Conservation (phyloP, 1,140 invertebrate genomes). For the Drosophila ogumai region DNA sequence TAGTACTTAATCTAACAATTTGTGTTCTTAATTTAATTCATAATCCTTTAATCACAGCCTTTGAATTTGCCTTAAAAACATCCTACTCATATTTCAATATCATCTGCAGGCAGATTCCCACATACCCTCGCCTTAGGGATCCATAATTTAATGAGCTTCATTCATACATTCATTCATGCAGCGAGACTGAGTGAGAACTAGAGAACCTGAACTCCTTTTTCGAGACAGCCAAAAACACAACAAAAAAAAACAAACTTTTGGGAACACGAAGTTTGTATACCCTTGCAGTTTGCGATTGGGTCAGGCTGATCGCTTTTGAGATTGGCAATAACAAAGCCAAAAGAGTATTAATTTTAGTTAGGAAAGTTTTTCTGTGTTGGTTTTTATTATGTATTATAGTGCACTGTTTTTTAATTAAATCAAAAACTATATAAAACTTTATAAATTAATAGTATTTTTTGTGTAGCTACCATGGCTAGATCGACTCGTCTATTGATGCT, state of each 20-base stretch:
- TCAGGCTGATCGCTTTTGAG: background rate
- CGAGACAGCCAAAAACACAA: constrained; percentile 25
- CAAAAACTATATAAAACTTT: too few relatives aligned
- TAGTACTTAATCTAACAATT: too few relatives aligned
- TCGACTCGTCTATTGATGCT: too few relatives aligned
- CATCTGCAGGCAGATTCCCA: constrained; percentile 55
- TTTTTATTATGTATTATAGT: background rate
- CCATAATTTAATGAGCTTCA: constrained; percentile 81
- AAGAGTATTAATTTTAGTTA: background rate
- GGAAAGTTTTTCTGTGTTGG: background rate
- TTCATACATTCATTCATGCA: constrained; percentile 71
- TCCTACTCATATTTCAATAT: constrained; percentile 71
- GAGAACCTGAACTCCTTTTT: constrained; percentile 61
- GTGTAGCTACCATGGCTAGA: too few relatives aligned
- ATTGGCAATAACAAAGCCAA: background rate
- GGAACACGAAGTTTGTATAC: background rate
- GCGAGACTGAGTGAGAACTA: constrained; percentile 45
- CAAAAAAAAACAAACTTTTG: background rate
- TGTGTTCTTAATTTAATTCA: too few relatives aligned
- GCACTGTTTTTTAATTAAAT: too few relatives aligned
- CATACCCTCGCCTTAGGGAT: constrained; percentile 50
- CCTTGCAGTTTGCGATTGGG: background rate
- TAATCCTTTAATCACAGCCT: background rate
- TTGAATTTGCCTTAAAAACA: constrained; percentile 15
- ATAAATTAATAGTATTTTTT: too few relatives aligned